These are phyloP conservation scores for Cotesia chilonis DNA, from an alignment of 1,140 invertebrate species.

Conservation along the genomic window DNA sequence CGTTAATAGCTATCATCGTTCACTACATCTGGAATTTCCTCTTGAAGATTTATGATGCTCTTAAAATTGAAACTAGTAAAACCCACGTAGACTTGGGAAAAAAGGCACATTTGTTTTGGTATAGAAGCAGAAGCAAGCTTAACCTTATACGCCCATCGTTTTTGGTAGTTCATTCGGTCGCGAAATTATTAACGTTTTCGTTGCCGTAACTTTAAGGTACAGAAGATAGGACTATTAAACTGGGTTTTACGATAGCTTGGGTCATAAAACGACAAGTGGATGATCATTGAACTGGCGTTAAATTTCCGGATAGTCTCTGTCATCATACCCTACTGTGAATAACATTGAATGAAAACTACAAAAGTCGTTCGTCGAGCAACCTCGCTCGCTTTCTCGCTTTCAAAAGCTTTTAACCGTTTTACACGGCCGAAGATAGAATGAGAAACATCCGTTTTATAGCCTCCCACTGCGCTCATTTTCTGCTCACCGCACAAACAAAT, in stretches of 20 bases:
- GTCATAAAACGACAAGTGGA: conserved; percentile 53
- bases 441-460: conserved; percentile 26
- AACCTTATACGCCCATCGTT: conserved; percentile 24
- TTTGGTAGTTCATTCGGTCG: conserved; percentile 38
- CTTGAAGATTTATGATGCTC: conserved; percentile 20
- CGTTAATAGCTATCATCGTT: conserved; percentile 16
- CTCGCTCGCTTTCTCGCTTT: conserved; percentile 27
- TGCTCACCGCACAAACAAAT: conserved; percentile 15
- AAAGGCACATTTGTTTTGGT: conserved; percentile 11
- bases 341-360: conserved; percentile 48
- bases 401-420: conserved; percentile 37
- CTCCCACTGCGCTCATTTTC: not conserved
- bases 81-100: not conserved
- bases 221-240: conserved; percentile 32
- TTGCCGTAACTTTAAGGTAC: conserved; percentile 33
- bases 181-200: conserved; percentile 44
- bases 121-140: conserved; percentile 12
- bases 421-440: conserved; percentile 28
- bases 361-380: conserved; percentile 42
- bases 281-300: conserved; percentile 52
- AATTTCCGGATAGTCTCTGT: conserved; percentile 36
- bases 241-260: conserved; percentile 44
- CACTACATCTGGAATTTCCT: conserved; percentile 4
- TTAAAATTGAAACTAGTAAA: conserved; percentile 30
- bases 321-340: conserved; percentile 22